A percentile compares a stretch with the other conserved stretches of the same genome.
Conservation (phyloP, 2,797 vertebrate species). For the Thalassophryne amazonica region DNA sequence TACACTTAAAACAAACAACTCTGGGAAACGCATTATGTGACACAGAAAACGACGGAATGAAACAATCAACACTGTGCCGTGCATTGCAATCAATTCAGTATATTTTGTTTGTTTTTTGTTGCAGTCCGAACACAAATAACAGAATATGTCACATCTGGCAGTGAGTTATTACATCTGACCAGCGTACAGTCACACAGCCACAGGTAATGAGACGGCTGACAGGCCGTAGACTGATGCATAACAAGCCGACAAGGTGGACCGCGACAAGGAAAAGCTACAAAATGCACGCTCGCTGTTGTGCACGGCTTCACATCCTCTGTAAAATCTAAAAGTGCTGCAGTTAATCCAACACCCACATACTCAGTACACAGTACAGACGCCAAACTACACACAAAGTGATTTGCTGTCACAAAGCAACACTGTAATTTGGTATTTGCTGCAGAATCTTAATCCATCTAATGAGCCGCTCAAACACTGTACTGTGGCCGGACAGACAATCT, state of each 20-base stretch:
- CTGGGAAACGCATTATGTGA: too few relatives aligned
- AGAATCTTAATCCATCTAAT: background rate
- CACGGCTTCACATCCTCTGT: background rate
- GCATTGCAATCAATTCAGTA: background rate
- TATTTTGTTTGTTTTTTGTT: background rate
- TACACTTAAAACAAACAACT: background rate
- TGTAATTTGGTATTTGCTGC: background rate
- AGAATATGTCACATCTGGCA: slow-evolving; percentile 19
- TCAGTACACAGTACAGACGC: background rate
- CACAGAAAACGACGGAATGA: too few relatives aligned
- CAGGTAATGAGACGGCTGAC: slow-evolving; percentile 47
- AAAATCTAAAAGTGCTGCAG: slow-evolving; percentile 6
- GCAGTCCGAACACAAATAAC: background rate
- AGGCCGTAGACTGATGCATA: slow-evolving; percentile 45
- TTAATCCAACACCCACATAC: background rate
- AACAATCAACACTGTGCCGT: too few relatives aligned
- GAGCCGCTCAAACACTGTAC: background rate
- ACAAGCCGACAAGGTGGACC: slow-evolving; percentile 37
- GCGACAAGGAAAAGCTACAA: slow-evolving; percentile 3
- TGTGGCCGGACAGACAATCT: slow-evolving; percentile 1
- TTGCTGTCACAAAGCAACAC: background rate
- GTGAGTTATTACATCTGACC: slow-evolving; percentile 29
- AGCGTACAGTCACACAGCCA: slow-evolving; percentile 9
- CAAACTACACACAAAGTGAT: background rate
- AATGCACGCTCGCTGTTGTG: slow-evolving; percentile 1